Evolutionary conservation across 2,888 invertebrate genomes (phyloP).

Genomic region (Sarcophaga rosellei): DNA sequence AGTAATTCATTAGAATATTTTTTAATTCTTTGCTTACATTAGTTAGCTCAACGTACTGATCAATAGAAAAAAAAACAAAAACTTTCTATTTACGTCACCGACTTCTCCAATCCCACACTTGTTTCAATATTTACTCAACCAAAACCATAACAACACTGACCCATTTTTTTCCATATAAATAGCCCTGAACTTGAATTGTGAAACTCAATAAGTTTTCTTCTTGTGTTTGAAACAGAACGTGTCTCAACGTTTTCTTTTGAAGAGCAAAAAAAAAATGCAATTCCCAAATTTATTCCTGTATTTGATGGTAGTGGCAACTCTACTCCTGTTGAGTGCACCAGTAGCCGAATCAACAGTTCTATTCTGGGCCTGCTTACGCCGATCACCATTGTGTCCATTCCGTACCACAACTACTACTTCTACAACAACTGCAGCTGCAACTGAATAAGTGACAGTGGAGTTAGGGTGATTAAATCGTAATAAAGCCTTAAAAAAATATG

Average conservation of each 20-base stretch:
- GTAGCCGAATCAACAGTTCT: conserved; percentile 64
- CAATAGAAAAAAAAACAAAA: too few relatives aligned
- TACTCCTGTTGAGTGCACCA: conserved; percentile 62
- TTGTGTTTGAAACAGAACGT: neutral
- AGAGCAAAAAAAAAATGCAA: conserved; percentile 35
- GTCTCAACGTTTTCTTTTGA: neutral
- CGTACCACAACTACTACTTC: conserved; percentile 60
- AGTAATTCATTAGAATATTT: too few relatives aligned
- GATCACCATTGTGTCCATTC: conserved; percentile 65
- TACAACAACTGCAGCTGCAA: conserved; percentile 36
- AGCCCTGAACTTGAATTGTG: neutral
- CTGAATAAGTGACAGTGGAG: neutral
- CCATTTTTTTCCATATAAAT: conserved; percentile 37
- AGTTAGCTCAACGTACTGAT: too few relatives aligned
- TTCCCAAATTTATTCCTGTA: conserved; percentile 38
- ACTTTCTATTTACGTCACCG: too few relatives aligned
- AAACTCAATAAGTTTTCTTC: conserved; percentile 21
- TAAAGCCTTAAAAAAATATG: conserved; percentile 3
- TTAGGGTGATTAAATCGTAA: neutral
- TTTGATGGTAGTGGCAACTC: conserved; percentile 50
- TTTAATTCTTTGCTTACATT: too few relatives aligned
- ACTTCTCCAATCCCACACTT: too few relatives aligned
- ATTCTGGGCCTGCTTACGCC: conserved; percentile 46
- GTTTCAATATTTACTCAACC: neutral
- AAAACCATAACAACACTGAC: neutral